Conservation (phyloP, 2,797 vertebrate genomes). For the Amazona ochrocephala region DNA sequence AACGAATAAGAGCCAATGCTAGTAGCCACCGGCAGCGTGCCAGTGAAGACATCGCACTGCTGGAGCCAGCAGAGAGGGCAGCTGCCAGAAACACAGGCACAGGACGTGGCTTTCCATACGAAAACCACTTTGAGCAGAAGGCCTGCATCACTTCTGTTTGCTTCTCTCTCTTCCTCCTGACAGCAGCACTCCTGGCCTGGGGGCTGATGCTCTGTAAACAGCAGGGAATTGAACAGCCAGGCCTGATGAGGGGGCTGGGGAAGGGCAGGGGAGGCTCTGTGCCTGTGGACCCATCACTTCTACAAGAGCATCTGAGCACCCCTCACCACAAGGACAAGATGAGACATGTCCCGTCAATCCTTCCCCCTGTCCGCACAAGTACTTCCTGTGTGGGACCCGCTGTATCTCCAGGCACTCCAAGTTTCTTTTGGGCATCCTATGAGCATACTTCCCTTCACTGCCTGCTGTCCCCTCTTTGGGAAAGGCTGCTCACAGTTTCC, state of each 20-base stretch:
- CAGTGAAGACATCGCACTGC: neutral
- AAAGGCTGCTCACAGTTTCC: neutral
- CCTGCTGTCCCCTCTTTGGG: neutral
- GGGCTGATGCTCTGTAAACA: neutral
- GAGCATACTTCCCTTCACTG: neutral
- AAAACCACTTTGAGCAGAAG: neutral
- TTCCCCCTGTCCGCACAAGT: neutral
- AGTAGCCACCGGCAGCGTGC: neutral
- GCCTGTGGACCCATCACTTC: neutral
- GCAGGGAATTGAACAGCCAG: neutral
- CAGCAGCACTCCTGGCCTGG: neutral
- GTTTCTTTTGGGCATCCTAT: neutral
- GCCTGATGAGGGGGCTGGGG: neutral
- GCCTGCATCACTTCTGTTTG: neutral
- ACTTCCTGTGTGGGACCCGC: neutral
- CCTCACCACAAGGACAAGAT: neutral
- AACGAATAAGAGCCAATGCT: slow-evolving; percentile 41
- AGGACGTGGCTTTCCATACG: neutral
- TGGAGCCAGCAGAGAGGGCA: slow-evolving; percentile 23
- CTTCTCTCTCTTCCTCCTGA: neutral
- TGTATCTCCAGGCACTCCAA: neutral
- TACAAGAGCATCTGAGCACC: neutral
- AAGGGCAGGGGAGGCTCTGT: accelerated
- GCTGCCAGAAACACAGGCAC: slow-evolving; percentile 44
- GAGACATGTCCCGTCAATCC: neutral